Percentiles rank a stretch among this genome's conserved stretches.
These are phyloP conservation scores for Ochropleura leucogaster DNA, from an alignment of 2,888 invertebrate genomes.

Conservation along the genomic window DNA sequence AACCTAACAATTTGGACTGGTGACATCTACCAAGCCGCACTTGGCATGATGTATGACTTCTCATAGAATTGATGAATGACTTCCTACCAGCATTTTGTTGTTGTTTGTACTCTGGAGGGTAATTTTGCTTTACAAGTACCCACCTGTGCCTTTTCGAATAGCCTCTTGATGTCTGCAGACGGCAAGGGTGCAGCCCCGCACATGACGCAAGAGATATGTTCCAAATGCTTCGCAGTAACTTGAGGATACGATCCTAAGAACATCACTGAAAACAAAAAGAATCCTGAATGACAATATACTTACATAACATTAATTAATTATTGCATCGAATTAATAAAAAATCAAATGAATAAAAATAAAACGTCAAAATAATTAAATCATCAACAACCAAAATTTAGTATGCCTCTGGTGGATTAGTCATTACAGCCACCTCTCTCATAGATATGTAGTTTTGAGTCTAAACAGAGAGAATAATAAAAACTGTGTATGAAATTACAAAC, in stretches of 20 bases:
- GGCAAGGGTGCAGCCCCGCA: constrained; percentile 93
- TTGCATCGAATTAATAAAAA: too few relatives aligned
- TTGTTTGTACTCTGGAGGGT: too few relatives aligned
- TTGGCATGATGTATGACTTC: not conserved
- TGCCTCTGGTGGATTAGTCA: not conserved
- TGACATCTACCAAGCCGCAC: not conserved
- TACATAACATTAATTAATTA: too few relatives aligned
- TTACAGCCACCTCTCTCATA: not conserved
- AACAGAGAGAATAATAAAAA: not conserved
- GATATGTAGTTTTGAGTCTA: not conserved
- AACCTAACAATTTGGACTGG: not conserved
- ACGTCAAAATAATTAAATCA: too few relatives aligned
- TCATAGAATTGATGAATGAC: too few relatives aligned
- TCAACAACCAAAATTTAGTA: too few relatives aligned
- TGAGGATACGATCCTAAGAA: constrained; percentile 92
- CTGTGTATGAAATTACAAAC: fast-evolving
- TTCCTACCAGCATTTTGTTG: not conserved
- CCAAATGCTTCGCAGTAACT: constrained; percentile 90
- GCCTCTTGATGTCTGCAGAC: constrained; percentile 88
- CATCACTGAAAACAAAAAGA: constrained; percentile 89
- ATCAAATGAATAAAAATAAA: too few relatives aligned
- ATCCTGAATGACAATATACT: not conserved
- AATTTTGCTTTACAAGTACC: constrained; percentile 55
- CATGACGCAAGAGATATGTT: constrained; percentile 85
- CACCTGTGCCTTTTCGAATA: constrained; percentile 85